phyloP scores from a whole-genome alignment of 1,140 invertebrate genomes.

The Lepidurus apus region DNA sequence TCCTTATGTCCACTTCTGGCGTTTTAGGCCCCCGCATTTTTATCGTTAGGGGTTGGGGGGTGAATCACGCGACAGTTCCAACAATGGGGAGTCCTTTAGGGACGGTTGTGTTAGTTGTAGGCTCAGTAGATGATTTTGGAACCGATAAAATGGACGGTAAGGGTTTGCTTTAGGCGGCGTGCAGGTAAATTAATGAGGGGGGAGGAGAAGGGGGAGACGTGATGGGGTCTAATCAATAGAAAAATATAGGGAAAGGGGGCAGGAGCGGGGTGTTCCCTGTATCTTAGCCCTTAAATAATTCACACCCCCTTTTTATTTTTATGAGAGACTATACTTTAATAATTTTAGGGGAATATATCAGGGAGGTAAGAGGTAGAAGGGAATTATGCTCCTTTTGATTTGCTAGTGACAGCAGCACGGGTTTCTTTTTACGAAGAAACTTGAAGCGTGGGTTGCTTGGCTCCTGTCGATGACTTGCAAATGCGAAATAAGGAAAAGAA shows the following conservation, averaged over 20 bases:
- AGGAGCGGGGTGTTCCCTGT: too few relatives aligned
- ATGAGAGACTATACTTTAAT: too few relatives aligned
- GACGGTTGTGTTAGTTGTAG: conserved; percentile 14
- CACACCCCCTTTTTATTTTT: too few relatives aligned
- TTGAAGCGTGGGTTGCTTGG: background rate
- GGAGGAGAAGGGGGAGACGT: background rate
- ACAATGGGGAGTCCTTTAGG: background rate
- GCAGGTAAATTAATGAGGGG: background rate
- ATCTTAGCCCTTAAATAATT: too few relatives aligned
- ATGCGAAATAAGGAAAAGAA: conserved; percentile 5
- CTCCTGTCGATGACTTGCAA: background rate
- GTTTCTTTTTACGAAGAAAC: background rate
- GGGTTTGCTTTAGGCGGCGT: background rate
- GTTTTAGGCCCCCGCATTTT: background rate
- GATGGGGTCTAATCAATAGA: background rate
- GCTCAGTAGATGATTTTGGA: background rate
- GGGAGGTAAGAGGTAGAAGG: too few relatives aligned
- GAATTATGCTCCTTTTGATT: too few relatives aligned
- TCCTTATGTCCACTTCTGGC: conserved; percentile 21
- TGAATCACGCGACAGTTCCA: conserved; percentile 10
- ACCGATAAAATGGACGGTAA: background rate
- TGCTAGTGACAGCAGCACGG: too few relatives aligned
- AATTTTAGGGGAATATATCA: too few relatives aligned
- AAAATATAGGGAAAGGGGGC: background rate
- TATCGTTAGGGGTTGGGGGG: background rate